A percentile compares a stretch with the other conserved stretches of the same genome.
Evolutionary conservation across 1,140 invertebrate genomes (phyloP).

Genomic region (Cecropterus lyciades): DNA sequence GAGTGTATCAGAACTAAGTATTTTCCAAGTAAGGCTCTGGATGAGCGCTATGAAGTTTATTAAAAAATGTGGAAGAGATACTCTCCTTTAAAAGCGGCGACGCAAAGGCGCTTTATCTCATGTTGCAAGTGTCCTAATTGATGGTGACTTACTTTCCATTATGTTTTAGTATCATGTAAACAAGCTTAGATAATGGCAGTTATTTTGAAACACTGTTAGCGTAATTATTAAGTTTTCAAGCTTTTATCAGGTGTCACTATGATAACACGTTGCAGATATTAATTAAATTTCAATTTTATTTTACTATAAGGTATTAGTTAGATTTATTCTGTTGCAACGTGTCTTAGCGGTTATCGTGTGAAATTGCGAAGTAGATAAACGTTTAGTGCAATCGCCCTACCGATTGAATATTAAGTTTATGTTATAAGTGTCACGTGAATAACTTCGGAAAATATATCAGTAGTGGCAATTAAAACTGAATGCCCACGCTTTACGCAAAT

Average conservation of each 20-base stretch:
- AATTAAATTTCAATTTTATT: constrained; percentile 28
- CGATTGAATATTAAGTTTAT: constrained; percentile 29
- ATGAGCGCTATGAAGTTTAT: too few species aligned
- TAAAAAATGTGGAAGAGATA: too few species aligned
- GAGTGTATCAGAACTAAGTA: too few species aligned
- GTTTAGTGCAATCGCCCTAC: constrained; percentile 21
- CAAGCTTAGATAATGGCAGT: not conserved
- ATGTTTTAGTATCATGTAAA: not conserved
- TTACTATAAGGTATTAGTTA: constrained; percentile 5
- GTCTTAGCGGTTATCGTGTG: constrained; percentile 22
- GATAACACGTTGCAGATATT: constrained; percentile 11
- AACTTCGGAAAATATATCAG: constrained; percentile 24
- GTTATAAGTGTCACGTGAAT: constrained; percentile 18
- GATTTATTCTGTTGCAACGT: constrained; percentile 19
- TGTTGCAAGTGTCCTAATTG: too few species aligned
- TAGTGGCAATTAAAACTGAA: constrained; percentile 19
- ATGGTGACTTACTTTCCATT: too few species aligned
- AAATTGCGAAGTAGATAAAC: constrained; percentile 23
- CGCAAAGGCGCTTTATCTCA: too few species aligned
- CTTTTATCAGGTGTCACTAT: constrained; percentile 27
- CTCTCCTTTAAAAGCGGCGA: too few species aligned
- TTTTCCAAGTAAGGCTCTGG: too few species aligned
- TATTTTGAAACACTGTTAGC: not conserved
- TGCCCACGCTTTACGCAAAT: constrained; percentile 12
- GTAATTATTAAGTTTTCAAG: constrained; percentile 20